Base-by-base conservation (phyloP, 2,888 invertebrate genomes). In the Erebia palarica region DNA sequence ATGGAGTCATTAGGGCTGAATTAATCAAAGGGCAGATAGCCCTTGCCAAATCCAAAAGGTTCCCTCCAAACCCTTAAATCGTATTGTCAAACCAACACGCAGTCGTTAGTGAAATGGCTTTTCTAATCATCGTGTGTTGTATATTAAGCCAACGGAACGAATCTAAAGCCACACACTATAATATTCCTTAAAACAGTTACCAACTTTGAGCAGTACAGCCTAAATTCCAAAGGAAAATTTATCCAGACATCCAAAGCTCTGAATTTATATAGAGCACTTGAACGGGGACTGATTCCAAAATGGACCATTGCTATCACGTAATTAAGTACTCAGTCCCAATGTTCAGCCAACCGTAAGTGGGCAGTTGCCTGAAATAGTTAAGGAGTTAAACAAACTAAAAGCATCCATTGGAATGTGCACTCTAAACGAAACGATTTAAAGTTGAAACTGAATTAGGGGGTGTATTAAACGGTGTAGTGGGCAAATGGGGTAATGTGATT, bases 261-360 rank as follows among this genome's bases (percentile, higher is more conserved):
- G 51, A 57, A 65, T 71, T 70, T 66, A 57, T 60, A 64, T 59
- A 65, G 64, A 60, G 64, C 66, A 67, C 66, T 70, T 60, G 69
- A 69, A 68, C 69, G 59, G 58, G 84, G 83, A 85, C 65, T 83
- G 80, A 80, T 82, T 81, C 85, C 83, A 83, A 86, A 90, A 86
- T 83, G 86, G 86, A 85, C 88, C 84, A 81, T 81, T 78, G 80
- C 91, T 92, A 91, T 92, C 90, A 91, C 89, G 86, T 92, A 91
- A 91, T 92, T 92, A 92, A 92, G 88, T 86, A 84, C 84, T 86
- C 84, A 81, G 86, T 82, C 85, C 88, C 85, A 83, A 82, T 89
- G 88, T 84, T 86, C 87, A 84, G 81, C 85, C 85, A 87, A 89
- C 89, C 88, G 85, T 86, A 80, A 86, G 88, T 86, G 87, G 86